A percentile compares a stretch with the other conserved stretches of the same genome.
Evolutionary conservation across 2,113 vertebrate species (phyloP).

Genomic region (Pterocles burchelli): DNA sequence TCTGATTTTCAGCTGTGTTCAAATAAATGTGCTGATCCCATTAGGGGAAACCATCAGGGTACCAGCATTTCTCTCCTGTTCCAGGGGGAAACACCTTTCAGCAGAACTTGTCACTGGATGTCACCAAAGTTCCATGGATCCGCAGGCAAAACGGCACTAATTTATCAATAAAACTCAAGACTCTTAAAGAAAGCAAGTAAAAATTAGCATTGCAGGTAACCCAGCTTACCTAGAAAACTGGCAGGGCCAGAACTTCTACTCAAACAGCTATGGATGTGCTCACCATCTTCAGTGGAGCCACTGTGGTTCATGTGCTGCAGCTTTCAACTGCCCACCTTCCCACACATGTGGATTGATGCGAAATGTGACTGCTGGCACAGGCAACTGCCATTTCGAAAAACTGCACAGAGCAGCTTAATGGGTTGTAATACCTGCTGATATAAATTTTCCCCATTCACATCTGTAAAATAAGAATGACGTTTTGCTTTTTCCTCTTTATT

Average conservation of each 20-base stretch:
- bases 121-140: slow-evolving; percentile 57
- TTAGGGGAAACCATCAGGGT: not conserved
- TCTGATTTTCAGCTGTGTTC: not conserved
- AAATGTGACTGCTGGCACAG: not conserved
- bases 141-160: not conserved
- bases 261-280: not conserved
- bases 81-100: not conserved
- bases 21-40: not conserved
- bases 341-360: rapidly evolving
- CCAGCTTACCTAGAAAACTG: not conserved
- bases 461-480: not conserved
- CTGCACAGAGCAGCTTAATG: not conserved
- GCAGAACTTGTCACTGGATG: slow-evolving; percentile 50
- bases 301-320: not conserved
- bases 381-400: not conserved
- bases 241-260: not conserved
- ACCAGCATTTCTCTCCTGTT: not conserved
- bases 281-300: not conserved
- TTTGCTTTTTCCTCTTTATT: not conserved
- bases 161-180: slow-evolving; percentile 36
- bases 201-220: not conserved
- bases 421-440: not conserved
- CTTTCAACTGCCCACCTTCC: not conserved
- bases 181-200: not conserved
- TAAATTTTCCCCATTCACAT: not conserved